phyloP scores from a whole-genome alignment of 2,113 vertebrate species.

The Sisor rabdophorus region DNA sequence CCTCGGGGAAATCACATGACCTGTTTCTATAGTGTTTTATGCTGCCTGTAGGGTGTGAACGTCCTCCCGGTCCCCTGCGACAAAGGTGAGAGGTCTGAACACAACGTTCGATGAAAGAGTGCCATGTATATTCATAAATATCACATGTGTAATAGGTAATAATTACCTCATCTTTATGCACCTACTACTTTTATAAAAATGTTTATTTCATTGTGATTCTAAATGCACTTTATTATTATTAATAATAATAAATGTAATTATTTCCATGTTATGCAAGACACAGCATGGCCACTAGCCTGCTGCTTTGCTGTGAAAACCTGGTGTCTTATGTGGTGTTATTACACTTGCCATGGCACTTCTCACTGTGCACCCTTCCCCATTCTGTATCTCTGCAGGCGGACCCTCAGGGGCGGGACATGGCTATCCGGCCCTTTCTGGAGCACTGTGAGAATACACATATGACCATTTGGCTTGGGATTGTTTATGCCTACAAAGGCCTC shows the following conservation, averaged over 20 bases:
- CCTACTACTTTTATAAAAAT: conserved; percentile 7
- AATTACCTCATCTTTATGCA: conserved; percentile 4
- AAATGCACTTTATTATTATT: neutral
- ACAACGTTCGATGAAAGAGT: conserved; percentile 9
- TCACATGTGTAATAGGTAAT: neutral
- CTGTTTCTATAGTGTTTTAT: conserved; percentile 21
- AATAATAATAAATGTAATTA: neutral
- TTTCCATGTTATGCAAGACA: neutral
- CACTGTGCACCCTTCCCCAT: conserved; percentile 29
- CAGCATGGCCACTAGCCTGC: neutral
- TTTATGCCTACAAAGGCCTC: conserved; percentile 97
- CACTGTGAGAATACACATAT: conserved; percentile 99
- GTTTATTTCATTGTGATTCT: neutral
- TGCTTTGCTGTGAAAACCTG: conserved; percentile 12
- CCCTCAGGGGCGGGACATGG: conserved; percentile 92
- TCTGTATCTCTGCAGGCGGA: conserved; percentile 77
- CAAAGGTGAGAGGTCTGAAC: conserved; percentile 14
- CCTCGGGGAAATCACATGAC: conserved; percentile 22
- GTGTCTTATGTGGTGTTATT: neutral
- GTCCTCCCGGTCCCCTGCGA: conserved; percentile 20
- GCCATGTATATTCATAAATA: conserved; percentile 13
- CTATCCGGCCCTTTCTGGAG: conserved; percentile 95
- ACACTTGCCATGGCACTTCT: conserved; percentile 19
- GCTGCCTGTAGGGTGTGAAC: conserved; percentile 6
- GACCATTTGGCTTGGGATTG: conserved; percentile 99